A percentile compares a stretch with the other conserved stretches of the same genome.
Evolutionary conservation across 2,113 vertebrate genomes (phyloP).

Genomic region (Nothobranchius kuhntae): DNA sequence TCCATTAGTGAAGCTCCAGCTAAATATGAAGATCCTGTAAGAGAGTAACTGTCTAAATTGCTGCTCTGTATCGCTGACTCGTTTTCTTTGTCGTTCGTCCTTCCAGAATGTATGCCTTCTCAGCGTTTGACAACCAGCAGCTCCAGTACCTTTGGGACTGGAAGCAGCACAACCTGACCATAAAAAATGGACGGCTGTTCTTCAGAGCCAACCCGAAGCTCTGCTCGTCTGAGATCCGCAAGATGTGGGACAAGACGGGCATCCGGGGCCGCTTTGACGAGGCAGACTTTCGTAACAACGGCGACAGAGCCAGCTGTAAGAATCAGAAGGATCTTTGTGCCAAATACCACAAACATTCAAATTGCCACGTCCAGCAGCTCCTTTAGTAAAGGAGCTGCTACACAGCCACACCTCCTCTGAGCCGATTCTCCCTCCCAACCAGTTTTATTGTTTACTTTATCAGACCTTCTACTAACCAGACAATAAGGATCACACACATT

Average conservation of each 20-base stretch:
- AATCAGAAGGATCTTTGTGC: conserved; percentile 21
- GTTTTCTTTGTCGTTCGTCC: conserved; percentile 4
- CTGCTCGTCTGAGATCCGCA: conserved; percentile 93
- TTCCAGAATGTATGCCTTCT: conserved; percentile 91
- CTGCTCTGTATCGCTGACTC: neutral
- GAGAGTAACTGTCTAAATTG: too few relatives aligned
- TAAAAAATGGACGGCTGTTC: conserved; percentile 89
- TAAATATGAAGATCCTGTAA: neutral
- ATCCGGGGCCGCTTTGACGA: conserved; percentile 86
- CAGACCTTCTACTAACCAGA: neutral
- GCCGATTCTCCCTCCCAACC: conserved; percentile 15
- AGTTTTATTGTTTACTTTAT: conserved; percentile 22
- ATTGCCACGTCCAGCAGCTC: conserved; percentile 19
- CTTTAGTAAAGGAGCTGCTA: conserved; percentile 22
- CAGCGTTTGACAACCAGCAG: conserved; percentile 93
- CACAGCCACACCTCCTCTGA: conserved; percentile 9
- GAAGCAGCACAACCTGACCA: conserved; percentile 95
- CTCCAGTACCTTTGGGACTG: conserved; percentile 98
- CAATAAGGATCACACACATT: conserved; percentile 2
- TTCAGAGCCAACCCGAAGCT: conserved; percentile 94
- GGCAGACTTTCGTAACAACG: conserved; percentile 90
- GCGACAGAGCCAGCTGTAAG: conserved; percentile 95
- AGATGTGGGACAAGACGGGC: conserved; percentile 92
- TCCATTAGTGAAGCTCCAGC: neutral
- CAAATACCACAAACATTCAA: conserved; percentile 33